A percentile compares a stretch with the other conserved stretches of the same genome.
Evolutionary conservation across 2,888 invertebrate genomes (phyloP).

Genomic region (Lasius fuliginosus): DNA sequence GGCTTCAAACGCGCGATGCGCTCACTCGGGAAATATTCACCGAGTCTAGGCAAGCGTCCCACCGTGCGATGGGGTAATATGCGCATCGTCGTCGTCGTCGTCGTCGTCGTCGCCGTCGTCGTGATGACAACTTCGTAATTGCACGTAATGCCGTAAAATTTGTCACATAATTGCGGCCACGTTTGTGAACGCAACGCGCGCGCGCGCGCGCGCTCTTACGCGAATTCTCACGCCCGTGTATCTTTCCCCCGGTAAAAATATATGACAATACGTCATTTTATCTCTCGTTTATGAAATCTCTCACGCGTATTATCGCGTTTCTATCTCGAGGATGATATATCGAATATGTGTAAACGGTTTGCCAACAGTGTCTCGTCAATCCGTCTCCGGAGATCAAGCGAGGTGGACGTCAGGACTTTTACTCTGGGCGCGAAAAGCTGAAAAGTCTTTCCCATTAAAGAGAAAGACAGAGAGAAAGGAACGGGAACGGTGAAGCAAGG

Average conservation of each 20-base stretch:
- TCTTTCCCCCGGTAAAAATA: too few species aligned
- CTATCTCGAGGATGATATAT: neutral
- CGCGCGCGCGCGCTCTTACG: neutral
- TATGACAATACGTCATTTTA: neutral
- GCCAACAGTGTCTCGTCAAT: neutral
- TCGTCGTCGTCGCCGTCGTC: neutral
- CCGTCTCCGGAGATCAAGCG: neutral
- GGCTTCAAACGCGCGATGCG: constrained; percentile 20
- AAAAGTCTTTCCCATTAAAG: constrained; percentile 55
- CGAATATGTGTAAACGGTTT: neutral
- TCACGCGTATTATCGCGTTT: neutral
- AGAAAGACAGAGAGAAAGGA: constrained; percentile 72
- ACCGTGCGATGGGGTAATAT: constrained; percentile 41
- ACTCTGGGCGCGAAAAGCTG: constrained; percentile 46
- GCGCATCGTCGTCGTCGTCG: neutral
- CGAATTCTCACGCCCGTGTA: constrained; percentile 26
- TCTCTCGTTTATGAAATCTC: neutral
- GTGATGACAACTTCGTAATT: constrained; percentile 38
- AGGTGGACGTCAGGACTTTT: constrained; percentile 34
- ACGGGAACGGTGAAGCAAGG: constrained; percentile 78
- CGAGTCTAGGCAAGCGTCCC: neutral
- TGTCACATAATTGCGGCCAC: constrained; percentile 37
- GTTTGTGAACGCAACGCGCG: neutral
- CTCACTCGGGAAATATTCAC: constrained; percentile 48
- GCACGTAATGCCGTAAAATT: constrained; percentile 12